Base-by-base conservation (phyloP, 2,113 vertebrate species). In the Rhinopomastus cyanomelas region DNA sequence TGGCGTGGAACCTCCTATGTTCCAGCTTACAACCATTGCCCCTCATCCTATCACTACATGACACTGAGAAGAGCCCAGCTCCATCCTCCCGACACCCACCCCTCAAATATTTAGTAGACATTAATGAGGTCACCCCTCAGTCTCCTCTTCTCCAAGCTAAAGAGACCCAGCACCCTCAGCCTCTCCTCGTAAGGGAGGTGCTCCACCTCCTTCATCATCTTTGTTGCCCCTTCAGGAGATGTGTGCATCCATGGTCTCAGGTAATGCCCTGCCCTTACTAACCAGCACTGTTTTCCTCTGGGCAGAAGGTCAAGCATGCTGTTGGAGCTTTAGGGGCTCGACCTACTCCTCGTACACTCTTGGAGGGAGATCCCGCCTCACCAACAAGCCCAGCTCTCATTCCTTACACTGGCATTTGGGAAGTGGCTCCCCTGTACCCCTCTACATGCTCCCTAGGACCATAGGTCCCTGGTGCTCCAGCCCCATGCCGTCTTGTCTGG, bases 211-310 rank as follows among this genome's bases (percentile, higher is more conserved):
- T n/a, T n/a, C n/a, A n/a, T n/a, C n/a, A n/a, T n/a, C n/a, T n/a
- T n/a, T n/a, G n/a, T n/a, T n/a, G n/a, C n/a, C n/a, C n/a, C n/a
- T n/a, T n/a, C n/a, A 21, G 0, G 2, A 55, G 71, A 26, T 3
- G 1, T 3, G 13, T 26, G 29, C 1, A 0, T 51, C 66, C 6
- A 5, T 8, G 6, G 7, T 39, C 32, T 61, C 3, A 0, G 34
- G 32, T 20, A 30, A 37, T 74, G 51, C 23, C 61, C n/a, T 26
- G 27, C 27, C 20, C 17, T 68, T 59, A 56, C 51, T 10, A 1
- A 29, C 21, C 27, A 36, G 16, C 46, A 20, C 0, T 1, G 18
- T n/a, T 66, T 44, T 66, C 16, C 46, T 30, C 52, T 42, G 51
- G 42, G 57, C 34, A 71, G 23, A 57, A 65, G 20, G 9, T 25